Percentiles rank a stretch among this genome's conserved stretches.
These are phyloP conservation scores for Phasia obesa DNA, from an alignment of 2,888 invertebrate species.

Conservation along the genomic window DNA sequence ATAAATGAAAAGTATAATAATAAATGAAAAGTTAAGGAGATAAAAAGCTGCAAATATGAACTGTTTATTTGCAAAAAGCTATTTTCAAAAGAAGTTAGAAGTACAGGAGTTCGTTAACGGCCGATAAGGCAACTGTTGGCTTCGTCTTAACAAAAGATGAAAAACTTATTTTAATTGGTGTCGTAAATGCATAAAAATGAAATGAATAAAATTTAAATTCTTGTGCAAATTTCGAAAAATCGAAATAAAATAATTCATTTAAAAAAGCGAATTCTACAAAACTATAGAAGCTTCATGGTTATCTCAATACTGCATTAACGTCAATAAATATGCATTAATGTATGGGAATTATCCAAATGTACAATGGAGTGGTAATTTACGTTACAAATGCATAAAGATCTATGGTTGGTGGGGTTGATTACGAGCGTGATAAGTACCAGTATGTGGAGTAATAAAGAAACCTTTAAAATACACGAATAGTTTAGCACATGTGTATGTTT, in stretches of 20 bases:
- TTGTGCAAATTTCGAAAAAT: background rate
- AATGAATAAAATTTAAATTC: background rate
- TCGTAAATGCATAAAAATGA: slow-evolving; percentile 8
- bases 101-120: background rate
- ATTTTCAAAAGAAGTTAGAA: background rate
- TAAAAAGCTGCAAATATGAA: no score
- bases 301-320: slow-evolving; percentile 6
- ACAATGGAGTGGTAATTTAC: slow-evolving; percentile 21
- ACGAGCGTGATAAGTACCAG: slow-evolving; percentile 41
- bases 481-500: slow-evolving; percentile 9
- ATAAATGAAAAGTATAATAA: no score
- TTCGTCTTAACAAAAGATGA: background rate
- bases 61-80: background rate
- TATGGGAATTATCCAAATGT: no score
- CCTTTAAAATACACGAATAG: background rate
- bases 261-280: background rate
- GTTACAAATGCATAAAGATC: slow-evolving; percentile 43
- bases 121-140: background rate
- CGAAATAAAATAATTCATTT: background rate
- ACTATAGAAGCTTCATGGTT: background rate
- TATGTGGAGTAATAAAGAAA: slow-evolving; percentile 10
- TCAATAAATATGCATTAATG: background rate
- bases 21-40: no score
- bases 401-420: slow-evolving; percentile 45
- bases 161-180: background rate